phyloP scores from a whole-genome alignment of 2,797 vertebrate genomes.

The Sciurus carolinensis region DNA sequence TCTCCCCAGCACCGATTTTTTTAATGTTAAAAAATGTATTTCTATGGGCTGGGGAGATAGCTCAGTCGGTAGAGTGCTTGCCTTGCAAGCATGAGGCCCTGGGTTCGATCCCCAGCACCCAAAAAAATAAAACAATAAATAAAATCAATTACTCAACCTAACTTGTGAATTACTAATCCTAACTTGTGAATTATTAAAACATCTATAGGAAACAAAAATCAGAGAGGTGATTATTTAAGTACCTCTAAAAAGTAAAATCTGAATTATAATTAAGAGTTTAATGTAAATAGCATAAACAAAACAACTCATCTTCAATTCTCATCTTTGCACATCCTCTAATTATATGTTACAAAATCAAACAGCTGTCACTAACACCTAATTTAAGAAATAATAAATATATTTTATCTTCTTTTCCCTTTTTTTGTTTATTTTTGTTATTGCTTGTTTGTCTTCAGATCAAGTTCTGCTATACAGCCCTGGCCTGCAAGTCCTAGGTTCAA shows the following conservation, averaged over 20 bases:
- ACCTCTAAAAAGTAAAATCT: conserved; percentile 39
- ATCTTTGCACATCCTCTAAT: not conserved
- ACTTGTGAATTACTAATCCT: not conserved
- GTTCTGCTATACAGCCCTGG: not conserved
- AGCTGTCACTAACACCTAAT: not conserved
- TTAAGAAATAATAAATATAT: not conserved
- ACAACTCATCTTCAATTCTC: conserved; percentile 27
- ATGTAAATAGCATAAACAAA: conserved; percentile 45
- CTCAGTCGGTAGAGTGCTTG: no score
- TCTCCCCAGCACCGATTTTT: no score
- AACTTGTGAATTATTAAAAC: not conserved
- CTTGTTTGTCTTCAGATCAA: not conserved
- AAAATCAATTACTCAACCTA: no score
- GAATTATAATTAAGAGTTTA: conserved; percentile 43
- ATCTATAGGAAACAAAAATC: conserved; percentile 34
- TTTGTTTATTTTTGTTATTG: not conserved
- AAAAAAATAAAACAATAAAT: no score
- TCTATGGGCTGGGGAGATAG: no score
- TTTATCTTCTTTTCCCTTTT: not conserved
- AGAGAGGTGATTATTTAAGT: conserved; percentile 23
- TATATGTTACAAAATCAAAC: conserved; percentile 45
- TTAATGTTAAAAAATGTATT: no score
- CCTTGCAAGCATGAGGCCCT: no score
- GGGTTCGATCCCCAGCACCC: no score
- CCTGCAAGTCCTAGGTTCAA: not conserved